phyloP scores from a whole-genome alignment of 2,888 invertebrate species.

The Caenorhabditis plicata region DNA sequence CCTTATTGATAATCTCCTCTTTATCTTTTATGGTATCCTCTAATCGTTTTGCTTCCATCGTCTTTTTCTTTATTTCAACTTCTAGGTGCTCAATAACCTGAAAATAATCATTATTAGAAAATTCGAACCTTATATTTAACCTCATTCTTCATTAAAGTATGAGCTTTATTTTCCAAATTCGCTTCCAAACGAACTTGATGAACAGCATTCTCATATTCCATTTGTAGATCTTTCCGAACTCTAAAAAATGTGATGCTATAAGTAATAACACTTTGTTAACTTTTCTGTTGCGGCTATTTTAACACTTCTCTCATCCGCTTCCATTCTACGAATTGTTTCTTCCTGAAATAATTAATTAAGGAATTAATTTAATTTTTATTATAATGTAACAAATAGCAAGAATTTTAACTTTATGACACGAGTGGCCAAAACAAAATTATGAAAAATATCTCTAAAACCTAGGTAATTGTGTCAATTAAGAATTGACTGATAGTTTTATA shows the following conservation, averaged over 20 bases:
- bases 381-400: too few species aligned
- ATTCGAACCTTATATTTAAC: constrained; percentile 8
- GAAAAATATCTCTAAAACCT: too few species aligned
- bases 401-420: too few species aligned
- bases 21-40: constrained; percentile 15
- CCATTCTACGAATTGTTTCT: constrained; percentile 30
- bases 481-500: too few species aligned
- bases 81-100: constrained; percentile 36
- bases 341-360: too few species aligned
- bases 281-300: constrained; percentile 33
- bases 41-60: constrained; percentile 17
- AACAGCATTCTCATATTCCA: constrained; percentile 23
- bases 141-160: constrained; percentile 37
- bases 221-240: constrained; percentile 27
- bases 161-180: constrained; percentile 32
- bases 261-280: constrained; percentile 3
- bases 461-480: too few species aligned
- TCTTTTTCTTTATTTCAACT: constrained; percentile 15
- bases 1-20: constrained; percentile 17
- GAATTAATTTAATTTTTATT: too few species aligned
- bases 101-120: too few species aligned
- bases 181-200: constrained; percentile 26
- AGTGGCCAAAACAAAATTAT: too few species aligned
- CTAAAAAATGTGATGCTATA: constrained; percentile 6
- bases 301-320: constrained; percentile 35